Base-by-base conservation (phyloP, 2,113 vertebrate genomes). In the Salminus brasiliensis region DNA sequence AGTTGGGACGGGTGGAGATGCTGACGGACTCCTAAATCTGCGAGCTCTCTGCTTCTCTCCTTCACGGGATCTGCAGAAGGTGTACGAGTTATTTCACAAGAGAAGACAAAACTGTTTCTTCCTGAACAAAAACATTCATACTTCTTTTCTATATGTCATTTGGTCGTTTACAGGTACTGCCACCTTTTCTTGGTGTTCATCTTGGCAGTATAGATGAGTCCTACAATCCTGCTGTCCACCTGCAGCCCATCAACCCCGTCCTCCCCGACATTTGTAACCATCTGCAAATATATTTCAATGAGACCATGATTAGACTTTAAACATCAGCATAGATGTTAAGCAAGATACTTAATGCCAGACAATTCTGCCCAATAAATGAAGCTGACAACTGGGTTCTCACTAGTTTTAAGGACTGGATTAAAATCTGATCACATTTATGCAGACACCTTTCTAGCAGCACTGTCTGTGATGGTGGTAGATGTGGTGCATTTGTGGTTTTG, bases 201-300 rank as follows among this genome's bases (percentile, higher is more conserved):
- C 80, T 87, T 89, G 16, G 88, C 55, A 0, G 89, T 91, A 81
- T 93, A 93, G 82, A 93, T 84, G 67, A 93, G 89, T 41, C 92
- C 92, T 11, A 91, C 84, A 30, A 92, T 91, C 76, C 91, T 87
- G 81, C 82, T 89, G 23, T 94, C 93, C 57, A 91, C 89, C 72
- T 87, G 88, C 16, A 93, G 85, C 3, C 74, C 86, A 57, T 43
- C 67, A 29, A 94, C 88, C 0, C 89, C 91, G 8, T 80, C 86
- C 67, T 89, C 85, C 62, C 88, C 85, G 63, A 92, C 83, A 0
- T 29, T 57, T 0, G 86, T 88, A n/a, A 74, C 73, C 59, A 91
- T 76, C 93, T 94, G 83, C 43, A 41, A 1, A 4, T 39, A n/a
- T 72, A n/a, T n/a, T n/a, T n/a, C n/a, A n/a, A n/a, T n/a, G n/a